Evolutionary conservation across 1,140 invertebrate genomes (phyloP).

Genomic region (Meloidogyne exigua): DNA sequence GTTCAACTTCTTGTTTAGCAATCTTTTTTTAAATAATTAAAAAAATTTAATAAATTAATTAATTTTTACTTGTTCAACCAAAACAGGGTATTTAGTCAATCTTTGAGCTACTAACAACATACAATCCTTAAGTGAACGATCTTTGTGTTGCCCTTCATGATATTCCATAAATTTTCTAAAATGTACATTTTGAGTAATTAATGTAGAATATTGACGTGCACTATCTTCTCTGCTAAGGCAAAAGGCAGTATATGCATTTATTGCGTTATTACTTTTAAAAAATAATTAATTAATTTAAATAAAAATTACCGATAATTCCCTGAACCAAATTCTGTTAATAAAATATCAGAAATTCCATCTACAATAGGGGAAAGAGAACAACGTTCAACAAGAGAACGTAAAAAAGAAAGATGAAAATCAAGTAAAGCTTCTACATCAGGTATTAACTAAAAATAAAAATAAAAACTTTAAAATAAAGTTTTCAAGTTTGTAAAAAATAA

Average conservation of each 20-base stretch:
- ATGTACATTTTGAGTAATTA: constrained; percentile 12
- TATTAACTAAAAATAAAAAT: constrained; percentile 29
- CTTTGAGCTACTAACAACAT: constrained; percentile 52
- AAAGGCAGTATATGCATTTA: constrained; percentile 47
- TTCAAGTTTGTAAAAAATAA: too few relatives aligned
- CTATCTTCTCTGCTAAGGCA: constrained; percentile 43
- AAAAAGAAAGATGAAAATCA: constrained; percentile 50
- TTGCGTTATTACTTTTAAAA: constrained; percentile 26
- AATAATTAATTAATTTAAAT: constrained; percentile 12
- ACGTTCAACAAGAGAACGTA: constrained; percentile 42
- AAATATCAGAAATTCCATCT: constrained; percentile 48
- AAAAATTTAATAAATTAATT: neutral
- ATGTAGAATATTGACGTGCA: constrained; percentile 23
- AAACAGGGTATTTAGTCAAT: constrained; percentile 50
- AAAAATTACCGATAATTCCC: constrained; percentile 4
- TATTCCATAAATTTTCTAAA: constrained; percentile 33
- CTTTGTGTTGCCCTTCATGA: constrained; percentile 40
- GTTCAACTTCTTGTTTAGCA: constrained; percentile 40
- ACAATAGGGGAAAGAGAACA: constrained; percentile 30
- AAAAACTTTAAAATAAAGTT: neutral
- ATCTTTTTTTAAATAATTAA: constrained; percentile 31
- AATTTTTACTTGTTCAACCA: constrained; percentile 44
- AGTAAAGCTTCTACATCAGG: constrained; percentile 53
- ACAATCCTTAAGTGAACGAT: constrained; percentile 49
- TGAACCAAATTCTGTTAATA: constrained; percentile 35